Evolutionary conservation across 2,797 vertebrate genomes (phyloP).

Genomic region (Pipistrellus pipistrellus): DNA sequence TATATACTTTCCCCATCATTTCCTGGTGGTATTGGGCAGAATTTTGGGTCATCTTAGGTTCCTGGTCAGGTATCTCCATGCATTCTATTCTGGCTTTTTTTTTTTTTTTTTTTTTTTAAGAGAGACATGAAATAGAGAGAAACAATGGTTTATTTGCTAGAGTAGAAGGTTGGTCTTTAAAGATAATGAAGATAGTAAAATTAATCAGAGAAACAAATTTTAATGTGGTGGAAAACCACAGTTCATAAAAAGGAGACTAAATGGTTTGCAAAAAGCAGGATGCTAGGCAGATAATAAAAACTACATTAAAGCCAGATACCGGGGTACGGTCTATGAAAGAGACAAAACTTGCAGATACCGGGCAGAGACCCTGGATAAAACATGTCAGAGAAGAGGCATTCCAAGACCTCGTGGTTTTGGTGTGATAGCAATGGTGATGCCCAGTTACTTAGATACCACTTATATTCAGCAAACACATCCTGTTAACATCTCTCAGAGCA

Average conservation of each 20-base stretch:
- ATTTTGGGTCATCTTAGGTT: neutral
- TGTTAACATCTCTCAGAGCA: neutral
- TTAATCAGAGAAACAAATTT: neutral
- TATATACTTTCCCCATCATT: neutral
- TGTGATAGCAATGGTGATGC: too few species aligned
- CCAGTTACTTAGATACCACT: neutral
- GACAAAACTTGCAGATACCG: neutral
- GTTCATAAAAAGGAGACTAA: neutral
- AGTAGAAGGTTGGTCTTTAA: neutral
- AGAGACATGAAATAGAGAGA: neutral
- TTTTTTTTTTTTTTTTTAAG: too few species aligned
- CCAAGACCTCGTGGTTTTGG: neutral
- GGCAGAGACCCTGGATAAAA: neutral
- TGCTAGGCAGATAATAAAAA: neutral
- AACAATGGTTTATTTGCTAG: neutral
- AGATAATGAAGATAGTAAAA: neutral
- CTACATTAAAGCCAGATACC: neutral
- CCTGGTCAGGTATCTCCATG: neutral
- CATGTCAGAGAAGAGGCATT: neutral
- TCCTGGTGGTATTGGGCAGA: neutral
- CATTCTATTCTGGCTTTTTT: neutral
- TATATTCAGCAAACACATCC: neutral
- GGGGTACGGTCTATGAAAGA: neutral
- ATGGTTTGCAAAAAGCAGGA: neutral
- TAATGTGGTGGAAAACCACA: neutral